Evolutionary conservation across 2,797 vertebrate species (phyloP), one percentile per base, ranked within the genome.

Genomic region (Coranthus polyacanthus): DNA sequence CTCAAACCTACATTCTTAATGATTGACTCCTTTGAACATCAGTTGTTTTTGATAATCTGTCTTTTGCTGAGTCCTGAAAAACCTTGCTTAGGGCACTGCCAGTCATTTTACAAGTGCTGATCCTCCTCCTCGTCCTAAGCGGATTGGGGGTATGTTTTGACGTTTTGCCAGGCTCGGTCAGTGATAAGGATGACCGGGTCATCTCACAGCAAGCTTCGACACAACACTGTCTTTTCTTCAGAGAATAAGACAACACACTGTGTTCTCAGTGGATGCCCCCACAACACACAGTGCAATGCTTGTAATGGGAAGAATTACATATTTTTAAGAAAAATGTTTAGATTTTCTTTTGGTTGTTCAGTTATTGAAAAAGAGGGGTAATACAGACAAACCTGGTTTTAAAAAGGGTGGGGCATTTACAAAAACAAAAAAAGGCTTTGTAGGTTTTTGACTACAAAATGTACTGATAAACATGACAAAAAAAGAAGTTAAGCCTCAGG

Each of bases 141-240:
- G 67, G 89, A 90, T 89, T 82, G 75, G 43, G 74, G 54, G 58
- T 57, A 47, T 68, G 70, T 86, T 83, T 83, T 84, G 86, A 87
- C 81, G 36, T 73, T 78, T 66, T 59, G 60, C 79, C 81, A 76
- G 71, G 54, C 34, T 58, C 11, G 74, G 86, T 84, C 75, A 81
- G 77, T 56, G 89, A 91, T 90, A 90, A 88, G 83, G 47, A 70
- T 79, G 87, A 89, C 87, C 88, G 56, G 75, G 86, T 89, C 86
- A 76, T 58, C 66, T 81, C 83, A 41, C 79, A 83, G 84, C 71
- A 54, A 71, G 82, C 75, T 50, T 37, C 78, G 3, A 64, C 66
- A 72, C 76, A 76, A 52, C 72, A 46, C 69, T 47, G 58, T 43
- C 69, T 72, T 82, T 78, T 78, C 67, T 82, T 72, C 10, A 9